Evolutionary conservation across 2,113 vertebrate species (phyloP), one percentile per base, ranked within the genome.

Genomic region (Gymnorhina tibicen): DNA sequence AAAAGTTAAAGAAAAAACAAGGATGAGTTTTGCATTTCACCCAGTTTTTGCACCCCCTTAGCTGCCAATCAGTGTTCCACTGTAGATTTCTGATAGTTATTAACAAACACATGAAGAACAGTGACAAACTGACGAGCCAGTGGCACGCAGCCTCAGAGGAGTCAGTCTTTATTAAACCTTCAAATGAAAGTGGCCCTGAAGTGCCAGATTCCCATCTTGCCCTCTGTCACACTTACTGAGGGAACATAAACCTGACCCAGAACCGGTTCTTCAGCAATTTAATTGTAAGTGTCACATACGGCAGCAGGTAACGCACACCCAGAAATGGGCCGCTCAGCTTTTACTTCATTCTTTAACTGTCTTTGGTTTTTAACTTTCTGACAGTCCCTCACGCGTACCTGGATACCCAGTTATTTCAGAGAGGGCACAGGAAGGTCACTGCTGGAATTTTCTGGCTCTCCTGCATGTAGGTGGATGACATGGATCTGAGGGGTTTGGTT

Each of bases 21-120:
- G 6, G 18, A 35, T 27, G 49, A 30, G 3, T 18, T 47, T 18
- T 63, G 21, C 44, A 27, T 70, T 72, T 83, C 53, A 22, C 13
- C 22, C 24, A 5, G 5, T 28, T 87, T 92, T 83, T 44, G 24
- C 41, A 28, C 26, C 15, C 4, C 21, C 21, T 69, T 32, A 70
- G 64, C 62, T 42, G 28, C 39, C 50, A 41, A 4, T 16, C 0
- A 0, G 16, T 4, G 24, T 59, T 44, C 24, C 8, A 2, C 21
- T 66, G 35, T 1, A 59, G 74, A 33, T 37, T 66, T 62, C 35
- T 63, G 74, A 85, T 60, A 69, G 23, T 26, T 10, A 22, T 32
- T 63, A 44, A 14, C 7, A 85, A 62, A 42, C 11, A 16, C 3
- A 21, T 39, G 18, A 58, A 37, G 49, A 55, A 79, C 24, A 8